Percentiles rank a stretch among this genome's conserved stretches.
These are phyloP conservation scores for Sebastes vulpes DNA, from an alignment of 2,797 vertebrate species.

Conservation along the genomic window DNA sequence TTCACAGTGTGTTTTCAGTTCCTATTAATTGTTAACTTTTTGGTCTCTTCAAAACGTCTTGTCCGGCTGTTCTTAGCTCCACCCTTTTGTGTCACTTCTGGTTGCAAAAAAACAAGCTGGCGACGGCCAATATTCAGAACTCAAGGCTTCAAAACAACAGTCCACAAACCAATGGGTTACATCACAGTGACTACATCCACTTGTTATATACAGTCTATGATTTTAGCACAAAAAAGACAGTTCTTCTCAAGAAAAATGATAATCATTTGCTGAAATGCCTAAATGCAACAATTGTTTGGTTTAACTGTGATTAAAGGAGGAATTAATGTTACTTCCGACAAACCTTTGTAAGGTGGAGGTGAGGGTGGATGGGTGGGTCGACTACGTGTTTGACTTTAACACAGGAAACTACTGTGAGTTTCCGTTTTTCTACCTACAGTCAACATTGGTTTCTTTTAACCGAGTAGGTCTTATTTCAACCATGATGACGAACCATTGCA, in stretches of 20 bases:
- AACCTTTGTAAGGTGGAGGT: background rate
- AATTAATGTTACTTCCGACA: background rate
- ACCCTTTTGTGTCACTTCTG: background rate
- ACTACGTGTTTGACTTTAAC: background rate
- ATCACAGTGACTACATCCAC: too few relatives aligned
- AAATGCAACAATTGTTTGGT: background rate
- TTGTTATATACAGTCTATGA: too few relatives aligned
- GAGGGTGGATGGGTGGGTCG: background rate
- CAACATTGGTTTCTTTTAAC: background rate
- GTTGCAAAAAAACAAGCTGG: background rate
- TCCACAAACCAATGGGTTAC: too few relatives aligned
- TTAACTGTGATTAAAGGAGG: background rate
- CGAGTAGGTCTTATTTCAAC: background rate
- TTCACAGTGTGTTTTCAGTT: too few relatives aligned
- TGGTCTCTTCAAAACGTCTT: too few relatives aligned
- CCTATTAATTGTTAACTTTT: too few relatives aligned
- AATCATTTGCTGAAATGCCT: background rate
- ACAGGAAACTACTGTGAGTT: background rate
- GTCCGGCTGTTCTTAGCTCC: background rate
- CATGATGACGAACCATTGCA: background rate
- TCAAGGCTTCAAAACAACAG: too few relatives aligned
- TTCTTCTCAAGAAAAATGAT: too few relatives aligned
- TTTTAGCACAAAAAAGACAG: background rate
- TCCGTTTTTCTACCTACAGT: background rate
- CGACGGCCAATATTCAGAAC: too few relatives aligned